Base-by-base conservation (phyloP, 1,140 invertebrate genomes). In the Olivierus martensii region DNA sequence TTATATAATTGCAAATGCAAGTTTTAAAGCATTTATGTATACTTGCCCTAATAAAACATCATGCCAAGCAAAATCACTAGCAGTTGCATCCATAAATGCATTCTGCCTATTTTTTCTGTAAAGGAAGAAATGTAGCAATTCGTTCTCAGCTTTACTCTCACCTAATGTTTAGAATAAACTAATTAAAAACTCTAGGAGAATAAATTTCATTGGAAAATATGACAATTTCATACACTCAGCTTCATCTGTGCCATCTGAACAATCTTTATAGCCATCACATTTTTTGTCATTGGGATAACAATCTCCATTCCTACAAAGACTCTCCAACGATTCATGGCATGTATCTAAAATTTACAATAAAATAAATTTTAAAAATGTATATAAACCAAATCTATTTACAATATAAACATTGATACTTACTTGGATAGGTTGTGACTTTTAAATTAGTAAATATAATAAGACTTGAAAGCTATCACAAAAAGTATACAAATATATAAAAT, bases 21-120 rank as follows among this genome's bases (percentile, higher is more conserved):
- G 9, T 19, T 12, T 12, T 17, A 12, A 17, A 17, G 38, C 38
- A n/a, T n/a, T 51, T 6, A 36, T 36, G 44, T 9, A 18, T 11
- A 22, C 50, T 53, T 48, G 58, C 59, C 60, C 58, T 10, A 57
- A 56, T 14, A 58, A 50, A 21, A 57, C 57, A 21, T 61, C 57
- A 17, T 58, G 55, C 71, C 73, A 75, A 1, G 66, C 70, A 69
- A 73, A 75, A 49, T 74, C 70, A 1, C 63, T 61, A 19, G 64
- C 66, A 17, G 62, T 65, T 0, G 65, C 53, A 60, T 74, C 72
- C 57, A 64, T 74, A 47, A 74, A 67, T 3, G 61, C 49, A 35
- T 57, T 55, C 43, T 59, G 61, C n/a, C 64, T 44, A 46, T 58
- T 66, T 19, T 45, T 58, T 37, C 66, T 55, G 51, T 58, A 62